A percentile compares a stretch with the other conserved stretches of the same genome.
Conservation (phyloP, 2,113 vertebrate species). For the Entelurus aequoreus region DNA sequence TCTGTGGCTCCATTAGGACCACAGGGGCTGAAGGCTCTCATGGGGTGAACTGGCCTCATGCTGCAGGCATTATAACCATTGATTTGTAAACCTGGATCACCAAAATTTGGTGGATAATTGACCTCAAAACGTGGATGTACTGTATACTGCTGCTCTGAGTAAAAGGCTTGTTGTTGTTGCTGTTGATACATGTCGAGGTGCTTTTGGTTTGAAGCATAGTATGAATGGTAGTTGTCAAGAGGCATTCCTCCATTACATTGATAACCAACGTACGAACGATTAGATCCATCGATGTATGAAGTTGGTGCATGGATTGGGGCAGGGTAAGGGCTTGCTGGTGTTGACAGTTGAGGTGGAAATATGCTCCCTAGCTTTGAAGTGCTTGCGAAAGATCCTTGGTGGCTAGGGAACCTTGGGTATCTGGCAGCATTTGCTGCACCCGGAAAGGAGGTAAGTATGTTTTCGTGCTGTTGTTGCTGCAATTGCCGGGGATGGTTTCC, state of each 20-base stretch:
- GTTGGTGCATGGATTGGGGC: conserved; percentile 72
- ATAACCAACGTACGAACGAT: conserved; percentile 78
- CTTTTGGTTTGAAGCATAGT: conserved; percentile 81
- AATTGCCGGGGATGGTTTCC: conserved; percentile 60
- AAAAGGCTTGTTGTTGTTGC: conserved; percentile 78
- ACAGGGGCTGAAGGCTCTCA: conserved; percentile 75
- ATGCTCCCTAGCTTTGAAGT: conserved; percentile 72
- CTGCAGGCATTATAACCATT: conserved; percentile 79
- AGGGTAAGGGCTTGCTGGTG: conserved; percentile 73
- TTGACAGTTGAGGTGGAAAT: conserved; percentile 73
- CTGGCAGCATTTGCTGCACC: conserved; percentile 70
- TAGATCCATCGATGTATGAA: conserved; percentile 83
- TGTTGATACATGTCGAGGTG: conserved; percentile 79
- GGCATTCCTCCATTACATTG: conserved; percentile 84
- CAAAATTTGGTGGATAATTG: conserved; percentile 82
- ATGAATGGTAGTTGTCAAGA: conserved; percentile 77
- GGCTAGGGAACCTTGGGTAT: conserved; percentile 75
- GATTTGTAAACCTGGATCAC: conserved; percentile 78
- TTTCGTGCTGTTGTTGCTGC: conserved; percentile 68
- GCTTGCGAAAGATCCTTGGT: conserved; percentile 72
- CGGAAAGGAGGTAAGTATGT: conserved; percentile 67
- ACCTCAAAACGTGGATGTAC: conserved; percentile 76
- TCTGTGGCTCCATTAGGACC: conserved; percentile 68
- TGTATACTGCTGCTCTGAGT: conserved; percentile 80
- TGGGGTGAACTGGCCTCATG: conserved; percentile 70